Percentiles rank a stretch among this genome's conserved stretches.
These are phyloP conservation scores for Holacanthella duospinosa DNA, from an alignment of 2,888 invertebrate genomes.

Conservation along the genomic window DNA sequence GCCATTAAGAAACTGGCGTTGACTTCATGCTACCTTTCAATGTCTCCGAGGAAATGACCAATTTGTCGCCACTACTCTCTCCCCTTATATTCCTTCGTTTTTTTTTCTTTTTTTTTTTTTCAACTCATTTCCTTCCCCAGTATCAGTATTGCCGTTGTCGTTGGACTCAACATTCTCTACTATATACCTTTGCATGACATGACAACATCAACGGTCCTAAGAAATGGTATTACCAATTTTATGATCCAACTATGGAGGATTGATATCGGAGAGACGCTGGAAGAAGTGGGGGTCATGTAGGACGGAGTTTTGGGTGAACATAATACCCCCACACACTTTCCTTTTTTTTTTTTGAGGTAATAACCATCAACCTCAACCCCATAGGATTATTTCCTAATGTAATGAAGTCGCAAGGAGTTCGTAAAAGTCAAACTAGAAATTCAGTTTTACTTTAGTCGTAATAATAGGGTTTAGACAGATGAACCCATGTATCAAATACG, in stretches of 20 bases:
- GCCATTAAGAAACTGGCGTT: constrained; percentile 29
- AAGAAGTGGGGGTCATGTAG: too few species aligned
- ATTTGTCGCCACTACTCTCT: constrained; percentile 29
- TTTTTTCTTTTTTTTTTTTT: too few species aligned
- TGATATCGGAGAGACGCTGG: neutral
- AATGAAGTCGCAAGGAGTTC: neutral
- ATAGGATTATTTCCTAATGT: neutral
- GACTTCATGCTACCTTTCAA: constrained; percentile 10
- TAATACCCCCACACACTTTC: neutral
- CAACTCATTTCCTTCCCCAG: too few species aligned
- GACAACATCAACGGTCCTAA: constrained; percentile 31
- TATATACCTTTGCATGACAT: constrained; percentile 32
- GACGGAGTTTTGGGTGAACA: too few species aligned
- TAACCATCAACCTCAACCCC: neutral
- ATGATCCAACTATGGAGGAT: neutral
- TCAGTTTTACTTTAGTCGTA: neutral
- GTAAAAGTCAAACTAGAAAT: neutral
- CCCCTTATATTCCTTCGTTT: neutral
- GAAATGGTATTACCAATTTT: constrained; percentile 33
- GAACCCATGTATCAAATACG: neutral
- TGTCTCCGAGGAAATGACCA: constrained; percentile 33
- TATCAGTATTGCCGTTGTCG: neutral
- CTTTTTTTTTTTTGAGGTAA: neutral
- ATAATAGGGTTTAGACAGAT: neutral
- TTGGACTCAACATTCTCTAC: neutral